Percentiles rank a stretch among this genome's conserved stretches.
Evolutionary conservation across 2,888 invertebrate species (phyloP).

Genomic region (Iselma pallidipennis): DNA sequence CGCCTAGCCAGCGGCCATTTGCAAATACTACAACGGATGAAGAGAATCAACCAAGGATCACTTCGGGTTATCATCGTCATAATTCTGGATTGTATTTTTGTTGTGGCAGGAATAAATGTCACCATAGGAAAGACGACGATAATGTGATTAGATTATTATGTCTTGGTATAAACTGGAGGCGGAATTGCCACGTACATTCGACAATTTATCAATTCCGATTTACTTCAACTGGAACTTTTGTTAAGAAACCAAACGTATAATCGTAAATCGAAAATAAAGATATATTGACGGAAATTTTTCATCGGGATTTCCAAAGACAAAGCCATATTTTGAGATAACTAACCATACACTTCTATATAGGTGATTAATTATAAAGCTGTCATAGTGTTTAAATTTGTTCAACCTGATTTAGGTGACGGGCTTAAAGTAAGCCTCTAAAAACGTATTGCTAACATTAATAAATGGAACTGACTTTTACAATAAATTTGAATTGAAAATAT

Average conservation of each 20-base stretch:
- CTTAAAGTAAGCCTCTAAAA: constrained; percentile 13
- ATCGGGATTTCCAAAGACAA: neutral
- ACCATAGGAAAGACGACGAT: neutral
- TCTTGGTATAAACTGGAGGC: neutral
- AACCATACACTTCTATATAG: neutral
- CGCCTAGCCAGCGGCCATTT: constrained; percentile 44
- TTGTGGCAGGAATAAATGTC: constrained; percentile 1
- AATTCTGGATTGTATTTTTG: constrained; percentile 23
- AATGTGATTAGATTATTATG: neutral
- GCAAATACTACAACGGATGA: constrained; percentile 34
- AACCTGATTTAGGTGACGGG: constrained; percentile 19
- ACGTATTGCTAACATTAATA: constrained; percentile 5
- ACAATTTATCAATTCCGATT: neutral
- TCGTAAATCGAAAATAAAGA: too few relatives aligned
- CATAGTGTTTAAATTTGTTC: constrained; percentile 5
- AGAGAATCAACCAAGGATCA: constrained; percentile 24
- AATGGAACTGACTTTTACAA: neutral
- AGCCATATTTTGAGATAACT: neutral
- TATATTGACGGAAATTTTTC: neutral
- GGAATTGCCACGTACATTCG: neutral
- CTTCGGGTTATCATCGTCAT: constrained; percentile 30
- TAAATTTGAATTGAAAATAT: constrained; percentile 16
- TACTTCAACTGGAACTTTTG: neutral
- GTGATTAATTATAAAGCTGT: constrained; percentile 11
- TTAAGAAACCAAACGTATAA: too few relatives aligned